Base-by-base conservation (phyloP, 2,888 invertebrate genomes). In the Salticus scenicus region DNA sequence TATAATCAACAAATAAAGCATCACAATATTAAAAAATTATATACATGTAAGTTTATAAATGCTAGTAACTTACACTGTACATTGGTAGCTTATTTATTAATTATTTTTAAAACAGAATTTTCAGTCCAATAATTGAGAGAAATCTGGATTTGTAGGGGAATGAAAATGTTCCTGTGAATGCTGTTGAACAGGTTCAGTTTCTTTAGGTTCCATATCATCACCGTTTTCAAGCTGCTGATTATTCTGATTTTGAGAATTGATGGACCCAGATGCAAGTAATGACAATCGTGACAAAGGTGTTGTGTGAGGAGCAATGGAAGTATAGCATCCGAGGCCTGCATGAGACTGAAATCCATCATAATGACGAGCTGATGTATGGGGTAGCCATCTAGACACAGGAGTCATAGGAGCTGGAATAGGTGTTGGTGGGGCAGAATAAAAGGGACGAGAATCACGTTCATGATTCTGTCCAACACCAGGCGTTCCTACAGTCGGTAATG, bases 381-480 rank as follows among this genome's bases (percentile, higher is more conserved):
- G 78, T 17, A 87, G 75, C 88, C 88, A 88, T 27, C 87, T 63
- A 7, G 88, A 80, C 14, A 88, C 76, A 4, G 84, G 88, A 28
- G 89, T 82, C 75, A 89, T 41, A 33, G 88, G 88, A n/a, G 85
- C 81, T 17, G 87, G 84, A 42, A 88, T 86, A n/a, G 88, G 83
- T n/a, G 88, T 87, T 8, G 89, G 84, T 17, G 88, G 86, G 31
- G 88, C 87, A n/a, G 88, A 88, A 30, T 88, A 88, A 63, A 88
- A 81, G 1, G 87, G 78, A 14, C 87, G 81, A 37, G 88, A 82
- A 42, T 88, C 88, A 57, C 78, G 82, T n/a, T 87, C 80, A 17
- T 86, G 85, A 57, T 80, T 86, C 31, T 77, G 80, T 8, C 33
- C 66, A 24, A 80, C 28, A 37, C 79, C 79, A 8, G 71, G 69